Evolutionary conservation across 2,888 invertebrate species (phyloP).

Genomic region (Hedya salicella): DNA sequence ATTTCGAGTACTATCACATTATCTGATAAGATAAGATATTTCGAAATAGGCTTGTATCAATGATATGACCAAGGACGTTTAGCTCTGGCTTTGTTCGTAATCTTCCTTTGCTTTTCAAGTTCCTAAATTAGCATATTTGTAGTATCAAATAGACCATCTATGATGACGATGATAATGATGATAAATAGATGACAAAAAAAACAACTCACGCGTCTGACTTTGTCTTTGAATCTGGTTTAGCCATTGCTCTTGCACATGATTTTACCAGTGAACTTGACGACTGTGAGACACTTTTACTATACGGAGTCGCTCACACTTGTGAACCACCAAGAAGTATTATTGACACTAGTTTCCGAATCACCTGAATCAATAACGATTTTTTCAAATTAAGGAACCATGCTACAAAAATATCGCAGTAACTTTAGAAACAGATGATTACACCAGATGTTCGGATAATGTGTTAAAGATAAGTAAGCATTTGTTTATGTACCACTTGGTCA

Average conservation of each 20-base stretch:
- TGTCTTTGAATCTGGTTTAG: slow-evolving; percentile 2
- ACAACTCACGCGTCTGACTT: slow-evolving; percentile 28
- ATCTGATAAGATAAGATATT: slow-evolving; percentile 42
- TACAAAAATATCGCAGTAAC: not conserved
- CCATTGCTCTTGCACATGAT: slow-evolving; percentile 11
- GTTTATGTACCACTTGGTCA: not conserved
- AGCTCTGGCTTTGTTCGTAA: slow-evolving; percentile 28
- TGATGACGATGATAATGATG: slow-evolving; percentile 5
- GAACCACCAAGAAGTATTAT: slow-evolving; percentile 21
- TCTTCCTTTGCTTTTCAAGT: slow-evolving; percentile 24
- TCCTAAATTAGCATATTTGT: slow-evolving; percentile 29
- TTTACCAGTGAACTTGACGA: slow-evolving; percentile 7
- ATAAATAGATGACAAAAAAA: not conserved
- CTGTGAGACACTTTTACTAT: slow-evolving; percentile 17
- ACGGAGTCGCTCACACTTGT: slow-evolving; percentile 22
- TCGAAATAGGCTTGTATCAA: slow-evolving; percentile 36
- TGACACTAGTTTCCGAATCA: slow-evolving; percentile 14
- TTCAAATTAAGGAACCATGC: not conserved
- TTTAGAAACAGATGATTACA: not conserved
- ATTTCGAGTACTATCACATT: slow-evolving; percentile 38
- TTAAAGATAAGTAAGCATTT: no score
- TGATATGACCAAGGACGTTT: slow-evolving; percentile 36
- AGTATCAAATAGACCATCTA: not conserved
- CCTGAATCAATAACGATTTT: slow-evolving; percentile 30
- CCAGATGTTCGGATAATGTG: not conserved